Conservation (phyloP, 2,113 vertebrate species). For the Sardina pilchardus region DNA sequence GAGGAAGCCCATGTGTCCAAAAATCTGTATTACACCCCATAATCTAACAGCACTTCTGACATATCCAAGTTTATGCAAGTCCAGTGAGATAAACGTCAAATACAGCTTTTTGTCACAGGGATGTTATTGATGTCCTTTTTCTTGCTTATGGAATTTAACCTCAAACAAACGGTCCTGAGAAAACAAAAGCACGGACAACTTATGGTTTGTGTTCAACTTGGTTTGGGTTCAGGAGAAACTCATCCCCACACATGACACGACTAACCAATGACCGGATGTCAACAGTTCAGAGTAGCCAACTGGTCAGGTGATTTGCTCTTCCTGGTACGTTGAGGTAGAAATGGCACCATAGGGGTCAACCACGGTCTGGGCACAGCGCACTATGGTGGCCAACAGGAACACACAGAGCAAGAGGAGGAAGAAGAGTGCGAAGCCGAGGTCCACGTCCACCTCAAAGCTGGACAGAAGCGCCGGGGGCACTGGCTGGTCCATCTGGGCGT, state of each 20-base stretch:
- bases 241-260: too few species aligned
- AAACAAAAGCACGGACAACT: not conserved
- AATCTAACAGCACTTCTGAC: not conserved
- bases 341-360: slow-evolving; percentile 78
- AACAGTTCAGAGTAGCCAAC: slow-evolving; percentile 8
- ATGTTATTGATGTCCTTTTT: not conserved
- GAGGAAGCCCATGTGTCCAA: not conserved
- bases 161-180: not conserved
- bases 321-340: slow-evolving; percentile 78
- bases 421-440: slow-evolving; percentile 77
- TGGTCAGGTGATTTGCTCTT: slow-evolving; percentile 72
- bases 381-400: slow-evolving; percentile 73
- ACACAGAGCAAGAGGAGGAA: slow-evolving; percentile 75
- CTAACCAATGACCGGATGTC: too few species aligned
- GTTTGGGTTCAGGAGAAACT: too few species aligned
- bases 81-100: not conserved
- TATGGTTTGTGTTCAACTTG: not conserved
- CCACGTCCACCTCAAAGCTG: slow-evolving; percentile 72
- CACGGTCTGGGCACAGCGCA: slow-evolving; percentile 78
- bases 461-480: slow-evolving; percentile 13
- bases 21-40: not conserved
- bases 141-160: not conserved
- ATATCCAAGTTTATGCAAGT: not conserved
- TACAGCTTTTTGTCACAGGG: not conserved
- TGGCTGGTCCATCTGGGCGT: slow-evolving; percentile 61